Conservation (phyloP, 2,888 invertebrate species). For the Hoplodrina blanda region DNA sequence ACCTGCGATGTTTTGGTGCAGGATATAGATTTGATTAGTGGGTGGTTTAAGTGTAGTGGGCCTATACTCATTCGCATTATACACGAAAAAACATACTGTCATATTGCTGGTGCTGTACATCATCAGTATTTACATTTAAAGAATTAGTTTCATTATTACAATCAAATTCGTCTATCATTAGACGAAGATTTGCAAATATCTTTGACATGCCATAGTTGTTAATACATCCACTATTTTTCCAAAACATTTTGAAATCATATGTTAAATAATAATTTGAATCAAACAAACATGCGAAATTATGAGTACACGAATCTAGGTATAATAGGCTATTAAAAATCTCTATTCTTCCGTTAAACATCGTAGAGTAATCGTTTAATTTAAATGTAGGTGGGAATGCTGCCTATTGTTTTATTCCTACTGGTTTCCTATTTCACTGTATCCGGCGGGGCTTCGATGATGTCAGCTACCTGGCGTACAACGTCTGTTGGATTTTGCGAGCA, state of each 20-base stretch:
- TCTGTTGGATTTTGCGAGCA: no score
- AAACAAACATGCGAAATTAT: constrained; percentile 3
- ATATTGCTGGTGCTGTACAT: no score
- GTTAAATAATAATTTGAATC: constrained; percentile 1
- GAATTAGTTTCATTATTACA: neutral
- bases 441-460: no score
- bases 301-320: neutral
- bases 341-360: neutral
- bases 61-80: no score
- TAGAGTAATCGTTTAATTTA: neutral
- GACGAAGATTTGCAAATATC: neutral
- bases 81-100: neutral
- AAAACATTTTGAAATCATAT: constrained; percentile 2
- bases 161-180: constrained; percentile 2
- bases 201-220: neutral
- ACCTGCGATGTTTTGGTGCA: no score
- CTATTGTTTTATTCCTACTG: no score
- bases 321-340: neutral
- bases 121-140: no score
- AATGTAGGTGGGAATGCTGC: no score
- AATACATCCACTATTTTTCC: neutral
- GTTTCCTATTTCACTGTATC: no score
- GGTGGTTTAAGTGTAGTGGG: no score
- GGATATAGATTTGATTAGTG: no score
- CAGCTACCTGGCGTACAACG: no score